phyloP scores from a whole-genome alignment of 2,113 vertebrate genomes.

The Litocranius walleri region DNA sequence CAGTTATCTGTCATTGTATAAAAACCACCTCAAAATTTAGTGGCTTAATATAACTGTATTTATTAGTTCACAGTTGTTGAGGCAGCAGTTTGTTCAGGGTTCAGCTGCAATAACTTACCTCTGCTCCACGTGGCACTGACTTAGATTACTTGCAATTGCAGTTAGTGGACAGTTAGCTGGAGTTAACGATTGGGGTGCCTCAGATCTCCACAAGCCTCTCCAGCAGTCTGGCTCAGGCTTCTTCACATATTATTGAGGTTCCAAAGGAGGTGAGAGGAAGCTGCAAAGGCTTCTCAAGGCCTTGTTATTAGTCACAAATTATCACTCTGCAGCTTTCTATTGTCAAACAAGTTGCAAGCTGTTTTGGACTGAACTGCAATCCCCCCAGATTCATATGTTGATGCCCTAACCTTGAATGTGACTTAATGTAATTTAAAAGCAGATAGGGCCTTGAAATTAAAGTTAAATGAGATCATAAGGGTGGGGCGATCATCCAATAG shows the following conservation, averaged over 20 bases:
- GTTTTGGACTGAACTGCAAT: neutral
- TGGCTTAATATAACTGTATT: neutral
- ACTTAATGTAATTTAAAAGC: neutral
- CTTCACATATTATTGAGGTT: neutral
- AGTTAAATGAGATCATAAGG: neutral
- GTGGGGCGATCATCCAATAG: neutral
- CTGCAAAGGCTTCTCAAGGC: neutral
- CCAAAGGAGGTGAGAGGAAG: neutral
- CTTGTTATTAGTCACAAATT: neutral
- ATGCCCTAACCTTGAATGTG: neutral
- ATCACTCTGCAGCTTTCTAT: neutral
- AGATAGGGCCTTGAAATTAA: neutral
- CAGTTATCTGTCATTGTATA: neutral
- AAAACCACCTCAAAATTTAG: neutral
- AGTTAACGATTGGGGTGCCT: fast-evolving
- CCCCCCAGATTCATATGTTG: neutral
- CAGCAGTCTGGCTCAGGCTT: neutral
- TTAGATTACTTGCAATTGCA: neutral
- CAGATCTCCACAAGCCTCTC: neutral
- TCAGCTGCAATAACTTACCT: neutral
- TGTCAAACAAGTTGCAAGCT: neutral
- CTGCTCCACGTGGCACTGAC: neutral
- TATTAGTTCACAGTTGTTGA: neutral
- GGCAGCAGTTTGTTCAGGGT: neutral
- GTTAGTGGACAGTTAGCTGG: neutral